A percentile compares a stretch with the other conserved stretches of the same genome.
phyloP scores from a whole-genome alignment of 2,888 invertebrate genomes.

The Rhagium mordax region DNA sequence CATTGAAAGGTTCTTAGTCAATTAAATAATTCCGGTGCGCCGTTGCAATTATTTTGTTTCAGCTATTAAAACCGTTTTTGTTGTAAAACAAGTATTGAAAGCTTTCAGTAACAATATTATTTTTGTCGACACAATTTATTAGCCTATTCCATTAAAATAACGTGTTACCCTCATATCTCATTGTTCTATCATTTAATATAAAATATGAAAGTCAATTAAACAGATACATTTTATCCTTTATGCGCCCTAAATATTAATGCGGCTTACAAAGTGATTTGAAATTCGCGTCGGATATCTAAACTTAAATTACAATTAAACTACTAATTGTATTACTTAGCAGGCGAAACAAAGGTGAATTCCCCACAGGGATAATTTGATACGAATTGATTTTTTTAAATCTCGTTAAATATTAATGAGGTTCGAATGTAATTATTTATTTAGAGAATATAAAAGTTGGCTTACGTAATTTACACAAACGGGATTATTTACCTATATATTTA shows the following conservation, averaged over 20 bases:
- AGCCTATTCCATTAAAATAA: no score
- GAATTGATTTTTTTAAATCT: slow-evolving; percentile 6
- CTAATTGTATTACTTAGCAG: slow-evolving; percentile 22
- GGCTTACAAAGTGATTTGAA: background rate
- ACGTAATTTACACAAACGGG: background rate
- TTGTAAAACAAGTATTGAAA: no score
- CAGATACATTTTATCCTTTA: slow-evolving; percentile 11
- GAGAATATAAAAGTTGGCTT: background rate
- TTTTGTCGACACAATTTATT: no score
- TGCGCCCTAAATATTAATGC: slow-evolving; percentile 21
- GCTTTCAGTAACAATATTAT: no score
- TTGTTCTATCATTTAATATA: background rate
- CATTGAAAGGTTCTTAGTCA: no score
- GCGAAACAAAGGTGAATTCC: background rate
- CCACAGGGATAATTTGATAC: background rate
- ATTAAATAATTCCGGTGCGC: no score
- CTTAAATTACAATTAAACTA: slow-evolving; percentile 26
- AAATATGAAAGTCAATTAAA: slow-evolving; percentile 19
- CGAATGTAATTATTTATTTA: background rate
- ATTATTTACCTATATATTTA: background rate
- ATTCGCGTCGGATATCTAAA: slow-evolving; percentile 17
- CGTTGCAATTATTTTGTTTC: no score
- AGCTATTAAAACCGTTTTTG: no score
- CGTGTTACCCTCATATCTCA: background rate
- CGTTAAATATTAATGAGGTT: background rate